These are phyloP conservation scores for Leucosticte australis DNA, from an alignment of 2,113 vertebrate species.

Conservation along the genomic window DNA sequence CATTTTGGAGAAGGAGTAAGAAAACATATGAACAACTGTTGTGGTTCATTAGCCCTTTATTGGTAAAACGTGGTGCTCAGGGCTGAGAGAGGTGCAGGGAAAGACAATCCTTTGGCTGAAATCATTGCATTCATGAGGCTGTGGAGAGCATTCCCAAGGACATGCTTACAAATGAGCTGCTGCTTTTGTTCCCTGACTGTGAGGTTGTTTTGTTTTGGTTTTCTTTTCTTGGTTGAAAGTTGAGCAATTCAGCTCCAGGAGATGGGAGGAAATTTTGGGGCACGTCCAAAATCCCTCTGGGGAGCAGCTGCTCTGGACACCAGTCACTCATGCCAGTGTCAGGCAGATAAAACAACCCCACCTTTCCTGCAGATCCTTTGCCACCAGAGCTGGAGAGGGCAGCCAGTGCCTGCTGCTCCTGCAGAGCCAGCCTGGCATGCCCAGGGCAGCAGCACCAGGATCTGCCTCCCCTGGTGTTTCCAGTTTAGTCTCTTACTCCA, in stretches of 20 bases:
- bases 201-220: background rate
- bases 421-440: background rate
- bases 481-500: background rate
- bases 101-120: background rate
- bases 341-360: background rate
- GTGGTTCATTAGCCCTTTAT: slow-evolving; percentile 49
- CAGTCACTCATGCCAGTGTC: background rate
- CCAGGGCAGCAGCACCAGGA: background rate
- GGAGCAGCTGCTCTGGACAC: background rate
- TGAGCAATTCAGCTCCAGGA: background rate
- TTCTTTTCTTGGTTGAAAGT: background rate
- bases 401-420: background rate
- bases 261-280: background rate
- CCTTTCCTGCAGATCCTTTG: background rate
- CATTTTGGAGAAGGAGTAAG: slow-evolving; percentile 21
- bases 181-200: background rate
- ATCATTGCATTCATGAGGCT: background rate
- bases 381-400: background rate
- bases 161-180: background rate
- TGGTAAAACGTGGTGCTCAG: background rate
- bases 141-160: slow-evolving; percentile 18
- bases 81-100: background rate
- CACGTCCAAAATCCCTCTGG: background rate
- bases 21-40: slow-evolving; percentile 36
- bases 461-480: fast-evolving